Evolutionary conservation across 2,797 vertebrate species (phyloP), one percentile per base, ranked within the genome.

Genomic region (Nasua narica): DNA sequence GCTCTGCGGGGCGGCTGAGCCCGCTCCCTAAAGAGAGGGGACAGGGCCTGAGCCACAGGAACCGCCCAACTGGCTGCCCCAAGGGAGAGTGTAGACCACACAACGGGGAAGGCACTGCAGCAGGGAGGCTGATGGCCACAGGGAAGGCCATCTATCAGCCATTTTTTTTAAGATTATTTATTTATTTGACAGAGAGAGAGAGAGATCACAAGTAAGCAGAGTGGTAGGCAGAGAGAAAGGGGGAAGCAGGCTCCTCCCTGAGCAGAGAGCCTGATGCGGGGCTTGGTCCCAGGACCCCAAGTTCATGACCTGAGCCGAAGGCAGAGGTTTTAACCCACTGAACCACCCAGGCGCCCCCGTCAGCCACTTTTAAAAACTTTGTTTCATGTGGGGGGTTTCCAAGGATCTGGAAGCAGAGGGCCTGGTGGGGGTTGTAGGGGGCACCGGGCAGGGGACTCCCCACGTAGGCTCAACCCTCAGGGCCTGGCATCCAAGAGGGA

Each of bases 61-160:
- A 6, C 19, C 16, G 4, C 18, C 67, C 14, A 0, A 1, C 27
- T 23, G 48, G 67, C 72, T 18, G 3, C 35, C 40, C n/a, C 29
- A n/a, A 67, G 29, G 46, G 35, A 58, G 15, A 23, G 1, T 35
- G n/a, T 8, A 52, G 56, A 27, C 56, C 35, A 46, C 25, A n/a
- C 81, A 32, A 21, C 29, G 27, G 25, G 69, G 40, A 76, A 40
- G 35, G 52, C 52, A 3, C 67, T 43, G 5, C 32, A 32, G 32
- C 29, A 48, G 52, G 32, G 60, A n/a, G 27, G 19, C 32, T 72
- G 15, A 15, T 37, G 40, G 65, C 9, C n/a, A 43, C 60, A 32
- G 12, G 2, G 9, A 48, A 65, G 54, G 37, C 2, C 6, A 8
- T 46, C 8, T 0, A 3, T 2, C 23, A 19, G 9, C 58, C 29